phyloP scores from a whole-genome alignment of 2,888 invertebrate species.

The Ichneumoninae sp. region DNA sequence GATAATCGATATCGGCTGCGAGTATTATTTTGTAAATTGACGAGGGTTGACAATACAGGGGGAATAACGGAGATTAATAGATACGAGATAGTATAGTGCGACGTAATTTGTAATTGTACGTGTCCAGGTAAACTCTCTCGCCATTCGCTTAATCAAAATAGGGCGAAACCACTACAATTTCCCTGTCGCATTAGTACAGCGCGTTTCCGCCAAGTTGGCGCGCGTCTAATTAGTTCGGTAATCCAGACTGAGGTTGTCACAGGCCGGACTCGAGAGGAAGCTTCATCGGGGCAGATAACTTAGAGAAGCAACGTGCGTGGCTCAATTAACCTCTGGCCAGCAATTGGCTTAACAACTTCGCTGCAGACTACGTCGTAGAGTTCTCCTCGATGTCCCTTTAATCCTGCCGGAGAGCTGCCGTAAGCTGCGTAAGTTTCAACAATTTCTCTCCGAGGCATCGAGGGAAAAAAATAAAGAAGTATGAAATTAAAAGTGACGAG shows the following conservation, averaged over 20 bases:
- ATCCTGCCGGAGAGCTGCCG: no score
- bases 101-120: conserved; percentile 10
- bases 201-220: conserved; percentile 57
- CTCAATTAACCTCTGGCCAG: conserved; percentile 60
- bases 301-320: conserved; percentile 40
- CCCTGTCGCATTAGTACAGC: conserved; percentile 58
- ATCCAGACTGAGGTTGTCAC: conserved; percentile 57
- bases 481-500: neutral
- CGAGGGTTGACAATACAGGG: neutral
- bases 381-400: neutral
- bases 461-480: neutral
- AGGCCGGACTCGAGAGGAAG: conserved; percentile 42
- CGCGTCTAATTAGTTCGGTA: conserved; percentile 63
- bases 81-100: neutral
- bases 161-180: conserved; percentile 61
- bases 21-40: neutral
- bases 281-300: conserved; percentile 17
- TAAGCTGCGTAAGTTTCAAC: no score
- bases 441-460: no score
- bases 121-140: conserved; percentile 30
- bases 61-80: neutral
- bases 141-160: conserved; percentile 51
- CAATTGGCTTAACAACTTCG: conserved; percentile 55
- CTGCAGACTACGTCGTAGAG: neutral
- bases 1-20: neutral